Conservation (phyloP, 2,113 vertebrate species). For the Clinocottus analis region DNA sequence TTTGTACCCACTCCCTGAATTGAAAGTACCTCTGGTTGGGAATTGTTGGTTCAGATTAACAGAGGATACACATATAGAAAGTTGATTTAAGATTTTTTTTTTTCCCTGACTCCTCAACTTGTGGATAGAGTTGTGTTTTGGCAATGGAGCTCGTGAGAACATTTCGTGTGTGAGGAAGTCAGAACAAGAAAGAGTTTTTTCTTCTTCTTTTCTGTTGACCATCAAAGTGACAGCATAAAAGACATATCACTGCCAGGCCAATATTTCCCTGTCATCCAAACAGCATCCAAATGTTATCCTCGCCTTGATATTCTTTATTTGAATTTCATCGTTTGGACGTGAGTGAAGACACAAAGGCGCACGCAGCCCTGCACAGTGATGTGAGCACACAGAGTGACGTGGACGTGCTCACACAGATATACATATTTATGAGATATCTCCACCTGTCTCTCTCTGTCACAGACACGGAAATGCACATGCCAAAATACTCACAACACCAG, state of each 20-base stretch:
- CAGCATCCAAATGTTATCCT: constrained; percentile 47
- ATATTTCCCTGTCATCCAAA: constrained; percentile 62
- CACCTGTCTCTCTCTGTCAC: constrained; percentile 1
- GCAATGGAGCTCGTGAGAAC: constrained; percentile 24
- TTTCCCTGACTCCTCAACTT: constrained; percentile 9
- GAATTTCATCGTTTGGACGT: constrained; percentile 41
- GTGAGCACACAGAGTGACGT: constrained; percentile 3
- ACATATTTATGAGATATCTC: constrained; percentile 45
- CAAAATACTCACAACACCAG: background rate
- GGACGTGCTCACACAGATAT: background rate
- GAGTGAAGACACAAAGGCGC: constrained; percentile 18
- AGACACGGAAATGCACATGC: background rate
- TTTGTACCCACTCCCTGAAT: background rate
- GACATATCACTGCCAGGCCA: constrained; percentile 57
- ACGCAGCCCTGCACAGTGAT: constrained; percentile 1
- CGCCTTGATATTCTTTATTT: constrained; percentile 46
- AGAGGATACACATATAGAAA: background rate
- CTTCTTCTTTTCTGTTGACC: constrained; percentile 27
- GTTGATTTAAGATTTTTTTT: constrained; percentile 1
- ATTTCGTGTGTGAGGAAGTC: constrained; percentile 34
- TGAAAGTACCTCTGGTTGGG: background rate
- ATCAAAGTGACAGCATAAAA: constrained; percentile 70
- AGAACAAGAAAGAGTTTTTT: constrained; percentile 30
- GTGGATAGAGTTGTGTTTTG: constrained; percentile 10
- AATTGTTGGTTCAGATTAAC: background rate